Base-by-base conservation (phyloP, 2,797 vertebrate species). In the Octomys mimax region DNA sequence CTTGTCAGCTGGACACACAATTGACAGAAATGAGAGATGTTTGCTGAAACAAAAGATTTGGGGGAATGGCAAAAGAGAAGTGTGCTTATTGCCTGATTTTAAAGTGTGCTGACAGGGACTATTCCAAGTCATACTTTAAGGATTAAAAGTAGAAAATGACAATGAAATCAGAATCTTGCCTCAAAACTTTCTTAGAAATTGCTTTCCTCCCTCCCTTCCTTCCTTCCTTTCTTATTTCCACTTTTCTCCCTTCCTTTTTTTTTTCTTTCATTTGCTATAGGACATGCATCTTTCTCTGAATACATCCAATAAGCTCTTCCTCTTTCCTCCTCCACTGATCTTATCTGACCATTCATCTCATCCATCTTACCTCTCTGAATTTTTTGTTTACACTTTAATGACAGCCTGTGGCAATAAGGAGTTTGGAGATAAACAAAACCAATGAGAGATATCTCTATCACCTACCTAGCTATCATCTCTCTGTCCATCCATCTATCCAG, bases 21-120 rank as follows among this genome's bases (percentile, higher is more conserved):
- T 46, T 82, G 75, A 9, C n/a, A 62, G 8, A 92, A 75, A 81
- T 59, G 70, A 87, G 46, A 78, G 57, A 78, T 93, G 57, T 82
- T 84, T 87, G 77, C 82, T 68, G 33, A 94, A 89, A 62, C 54
- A 70, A 87, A 91, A 77, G 79, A 22, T 49, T 83, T 19, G 26
- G 64, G 49, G 1, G 87, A 92, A 90, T 21, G 36, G 28, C 57
- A 64, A 42, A 24, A 85, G 71, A 82, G 78, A 87, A 42, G 61
- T 89, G 26, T 81, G 85, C 71, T 61, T 87, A 39, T 75, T 62
- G 31, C 78, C 83, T 79, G 24, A 87, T 94, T 93, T 86, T 75
- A 79, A 83, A 92, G 57, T 82, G 36, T 33, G 33, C 57, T 68
- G 42, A 59, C 88, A 79, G 80, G 36, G 33, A 91, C 31, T 33